phyloP scores from a whole-genome alignment of 2,888 invertebrate species.

The Leptopterna dolabrata region DNA sequence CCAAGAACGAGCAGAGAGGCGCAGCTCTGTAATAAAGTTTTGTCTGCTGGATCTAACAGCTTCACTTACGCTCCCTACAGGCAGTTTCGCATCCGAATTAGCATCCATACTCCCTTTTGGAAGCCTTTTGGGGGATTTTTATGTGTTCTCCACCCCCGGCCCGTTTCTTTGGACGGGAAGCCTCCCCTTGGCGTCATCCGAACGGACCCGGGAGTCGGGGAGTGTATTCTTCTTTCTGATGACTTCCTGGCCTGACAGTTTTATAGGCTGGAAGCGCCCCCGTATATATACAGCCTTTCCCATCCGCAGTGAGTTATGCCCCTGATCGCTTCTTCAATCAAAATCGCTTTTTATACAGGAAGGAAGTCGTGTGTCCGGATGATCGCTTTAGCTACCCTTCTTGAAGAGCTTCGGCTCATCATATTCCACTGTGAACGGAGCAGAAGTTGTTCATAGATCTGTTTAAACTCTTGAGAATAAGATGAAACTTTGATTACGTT shows the following conservation, averaged over 20 bases:
- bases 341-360: slow-evolving; percentile 45
- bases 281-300: slow-evolving; percentile 17
- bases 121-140: slow-evolving; percentile 48
- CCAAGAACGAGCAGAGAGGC: neutral
- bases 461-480: too few relatives aligned
- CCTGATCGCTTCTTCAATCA: slow-evolving; percentile 53
- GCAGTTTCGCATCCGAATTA: slow-evolving; percentile 32
- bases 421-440: neutral
- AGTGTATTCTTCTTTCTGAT: slow-evolving; percentile 53
- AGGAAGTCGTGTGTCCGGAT: slow-evolving; percentile 51
- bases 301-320: slow-evolving; percentile 42
- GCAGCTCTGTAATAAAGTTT: slow-evolving; percentile 44
- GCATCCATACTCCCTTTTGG: slow-evolving; percentile 42
- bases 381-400: slow-evolving; percentile 23
- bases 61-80: slow-evolving; percentile 25
- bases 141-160: neutral
- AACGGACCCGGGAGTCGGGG: slow-evolving; percentile 15
- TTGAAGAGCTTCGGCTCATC: neutral
- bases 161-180: neutral
- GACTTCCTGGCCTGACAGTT: slow-evolving; percentile 53
- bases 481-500: too few relatives aligned
- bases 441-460: slow-evolving; percentile 8
- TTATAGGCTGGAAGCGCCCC: slow-evolving; percentile 23
- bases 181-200: slow-evolving; percentile 1
- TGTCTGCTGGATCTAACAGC: slow-evolving; percentile 52